Base-by-base conservation (phyloP, 2,888 invertebrate species). In the Leucozona laternaria region DNA sequence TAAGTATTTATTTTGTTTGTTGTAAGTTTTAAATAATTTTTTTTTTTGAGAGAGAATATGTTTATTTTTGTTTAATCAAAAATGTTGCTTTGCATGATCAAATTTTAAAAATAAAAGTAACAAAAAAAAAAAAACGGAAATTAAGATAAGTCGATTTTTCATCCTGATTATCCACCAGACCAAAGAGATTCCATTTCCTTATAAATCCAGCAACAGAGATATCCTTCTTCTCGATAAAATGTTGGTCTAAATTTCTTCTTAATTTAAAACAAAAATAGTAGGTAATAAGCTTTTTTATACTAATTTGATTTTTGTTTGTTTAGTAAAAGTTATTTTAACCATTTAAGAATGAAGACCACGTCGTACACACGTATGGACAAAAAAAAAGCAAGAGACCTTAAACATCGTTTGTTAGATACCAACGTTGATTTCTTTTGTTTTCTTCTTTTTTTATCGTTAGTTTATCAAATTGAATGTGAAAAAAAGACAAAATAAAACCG, bases 401-500 rank as follows among this genome's bases (percentile, higher is more conserved):
- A 84, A 84, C 84, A 84, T 84, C 84, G 84, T 84, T 84, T 84
- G 84, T 84, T 84, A 80, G 17, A 84, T 80, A 84, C 84, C 84
- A 84, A 84, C 80, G 85, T 81, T 76, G 80, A 85, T 43, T 71
- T 13, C 17, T 58, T 34, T 77, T 70, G 13, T 50, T 77, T 55
- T n/a, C 7, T 58, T 68, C 22, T 45, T 71, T 64, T 48, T 57
- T 58, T 22, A 7, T 22, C 8, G 11, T 22, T 13, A 7, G 37
- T 72, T 68, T 48, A 43, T 17, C 53, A 66, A 58, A 66, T 71
- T 22, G 43, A 81, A 77, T 25, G 28, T 55, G 7, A 31, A 71
- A 34, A 45, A 40, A 76, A 22, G 43, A 34, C 22, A 50, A 71
- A 64, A 17, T 73, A 48, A 73, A 58, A 10, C 17, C 20, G 10